Evolutionary conservation across 2,888 invertebrate genomes (phyloP).

Genomic region (Seira ritae): DNA sequence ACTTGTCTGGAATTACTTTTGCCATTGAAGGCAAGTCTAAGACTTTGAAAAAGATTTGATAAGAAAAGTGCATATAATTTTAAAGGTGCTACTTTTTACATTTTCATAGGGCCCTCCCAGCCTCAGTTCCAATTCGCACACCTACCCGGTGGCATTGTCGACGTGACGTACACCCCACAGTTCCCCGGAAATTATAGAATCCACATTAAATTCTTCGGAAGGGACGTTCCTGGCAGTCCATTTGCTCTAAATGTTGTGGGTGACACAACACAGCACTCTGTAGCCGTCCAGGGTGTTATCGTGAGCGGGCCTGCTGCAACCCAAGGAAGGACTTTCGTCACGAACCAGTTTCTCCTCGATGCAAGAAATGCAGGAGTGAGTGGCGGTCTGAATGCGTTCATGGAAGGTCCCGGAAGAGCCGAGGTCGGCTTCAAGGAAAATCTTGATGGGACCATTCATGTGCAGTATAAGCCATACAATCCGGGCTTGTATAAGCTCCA

Average conservation of each 20-base stretch:
- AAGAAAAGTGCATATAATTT: background rate
- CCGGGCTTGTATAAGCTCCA: slow-evolving; percentile 71
- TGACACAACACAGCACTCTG: slow-evolving; percentile 63
- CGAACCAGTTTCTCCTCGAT: slow-evolving; percentile 72
- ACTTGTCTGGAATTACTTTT: slow-evolving; percentile 71
- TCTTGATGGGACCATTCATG: slow-evolving; percentile 69
- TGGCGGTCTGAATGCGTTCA: slow-evolving; percentile 72
- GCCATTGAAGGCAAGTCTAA: slow-evolving; percentile 68
- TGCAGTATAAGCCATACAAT: slow-evolving; percentile 72
- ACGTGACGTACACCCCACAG: slow-evolving; percentile 68
- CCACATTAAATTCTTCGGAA: slow-evolving; percentile 70
- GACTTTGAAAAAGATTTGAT: background rate
- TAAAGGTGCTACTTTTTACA: background rate
- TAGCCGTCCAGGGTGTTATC: slow-evolving; percentile 68
- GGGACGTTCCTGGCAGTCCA: slow-evolving; percentile 70
- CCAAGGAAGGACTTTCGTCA: slow-evolving; percentile 66
- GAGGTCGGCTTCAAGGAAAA: slow-evolving; percentile 73
- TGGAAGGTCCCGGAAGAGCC: slow-evolving; percentile 72
- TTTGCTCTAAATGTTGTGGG: slow-evolving; percentile 69
- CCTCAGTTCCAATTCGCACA: slow-evolving; percentile 69
- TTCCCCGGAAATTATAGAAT: slow-evolving; percentile 71
- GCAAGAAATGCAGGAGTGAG: slow-evolving; percentile 69
- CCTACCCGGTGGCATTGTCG: slow-evolving; percentile 68
- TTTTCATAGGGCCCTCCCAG: slow-evolving; percentile 68
- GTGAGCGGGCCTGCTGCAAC: slow-evolving; percentile 67